Conservation (phyloP, 2,113 vertebrate species). For the Xenopus laevis region DNA sequence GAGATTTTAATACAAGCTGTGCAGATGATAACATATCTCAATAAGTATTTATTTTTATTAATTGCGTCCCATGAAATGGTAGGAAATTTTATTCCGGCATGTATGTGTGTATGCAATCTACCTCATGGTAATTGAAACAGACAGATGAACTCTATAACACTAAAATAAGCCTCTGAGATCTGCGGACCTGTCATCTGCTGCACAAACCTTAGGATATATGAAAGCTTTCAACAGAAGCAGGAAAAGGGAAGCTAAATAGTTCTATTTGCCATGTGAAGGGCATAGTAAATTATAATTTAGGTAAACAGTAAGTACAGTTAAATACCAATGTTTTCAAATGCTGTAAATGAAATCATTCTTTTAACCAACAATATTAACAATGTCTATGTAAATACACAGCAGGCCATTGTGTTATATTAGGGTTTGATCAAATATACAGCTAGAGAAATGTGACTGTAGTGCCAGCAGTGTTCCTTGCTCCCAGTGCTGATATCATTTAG, state of each 20-base stretch:
- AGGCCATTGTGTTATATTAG: too few species aligned
- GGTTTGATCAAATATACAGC: too few species aligned
- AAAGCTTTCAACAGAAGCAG: conserved; percentile 17
- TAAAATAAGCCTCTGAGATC: conserved; percentile 35
- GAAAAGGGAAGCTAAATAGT: conserved; percentile 6
- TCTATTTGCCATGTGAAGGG: conserved; percentile 10
- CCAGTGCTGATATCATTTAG: too few species aligned
- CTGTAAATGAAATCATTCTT: too few species aligned
- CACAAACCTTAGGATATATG: conserved; percentile 30
- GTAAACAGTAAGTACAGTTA: neutral
- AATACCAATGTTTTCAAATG: neutral
- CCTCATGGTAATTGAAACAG: conserved; percentile 21
- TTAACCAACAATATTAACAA: too few species aligned
- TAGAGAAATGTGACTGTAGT: too few species aligned
- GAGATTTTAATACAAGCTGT: too few species aligned
- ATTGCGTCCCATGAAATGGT: conserved; percentile 15
- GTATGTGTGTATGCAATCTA: conserved; percentile 32
- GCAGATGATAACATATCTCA: too few species aligned
- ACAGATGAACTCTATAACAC: conserved; percentile 30
- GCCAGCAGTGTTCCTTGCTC: too few species aligned
- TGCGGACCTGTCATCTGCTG: conserved; percentile 23
- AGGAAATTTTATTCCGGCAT: conserved; percentile 17
- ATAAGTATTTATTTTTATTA: neutral
- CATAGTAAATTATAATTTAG: conserved; percentile 9
- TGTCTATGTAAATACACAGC: too few species aligned